phyloP scores from a whole-genome alignment of 2,888 invertebrate genomes.

The Macroteleia sp. region DNA sequence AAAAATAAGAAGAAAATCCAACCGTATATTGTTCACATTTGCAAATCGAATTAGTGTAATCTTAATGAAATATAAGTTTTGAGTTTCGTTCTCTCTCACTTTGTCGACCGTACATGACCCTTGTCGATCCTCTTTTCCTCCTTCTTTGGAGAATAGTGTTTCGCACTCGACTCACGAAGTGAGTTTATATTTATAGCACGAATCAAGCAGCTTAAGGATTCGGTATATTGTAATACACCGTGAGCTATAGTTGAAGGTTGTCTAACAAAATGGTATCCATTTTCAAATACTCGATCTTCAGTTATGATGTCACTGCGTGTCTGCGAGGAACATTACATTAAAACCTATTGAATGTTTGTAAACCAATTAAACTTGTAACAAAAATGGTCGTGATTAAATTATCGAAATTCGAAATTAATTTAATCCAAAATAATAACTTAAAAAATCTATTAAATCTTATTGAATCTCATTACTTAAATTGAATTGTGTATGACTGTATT shows the following conservation, averaged over 20 bases:
- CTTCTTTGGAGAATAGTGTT: slow-evolving; percentile 64
- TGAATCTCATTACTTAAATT: too few species aligned
- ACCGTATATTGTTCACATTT: too few species aligned
- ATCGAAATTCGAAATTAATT: too few species aligned
- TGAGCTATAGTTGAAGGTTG: slow-evolving; percentile 73
- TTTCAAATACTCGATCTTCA: slow-evolving; percentile 41
- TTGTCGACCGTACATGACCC: slow-evolving; percentile 63
- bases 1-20: too few species aligned
- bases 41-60: slow-evolving; percentile 54
- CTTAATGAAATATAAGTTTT: slow-evolving; percentile 70
- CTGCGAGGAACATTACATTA: slow-evolving; percentile 3
- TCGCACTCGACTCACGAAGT: slow-evolving; percentile 77
- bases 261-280: slow-evolving; percentile 73
- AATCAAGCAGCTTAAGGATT: slow-evolving; percentile 66
- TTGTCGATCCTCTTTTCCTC: slow-evolving; percentile 67
- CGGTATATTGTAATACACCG: slow-evolving; percentile 62
- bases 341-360: too few species aligned
- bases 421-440: too few species aligned
- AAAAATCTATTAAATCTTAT: too few species aligned
- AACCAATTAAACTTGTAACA: too few species aligned
- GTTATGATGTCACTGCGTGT: slow-evolving; percentile 39
- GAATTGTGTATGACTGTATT: too few species aligned
- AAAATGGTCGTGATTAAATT: too few species aligned
- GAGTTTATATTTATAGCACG: slow-evolving; percentile 78
- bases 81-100: slow-evolving; percentile 63